Percentiles rank a stretch among this genome's conserved stretches.
phyloP scores from a whole-genome alignment of 2,113 vertebrate species.

The Hippopotamus amphibius region DNA sequence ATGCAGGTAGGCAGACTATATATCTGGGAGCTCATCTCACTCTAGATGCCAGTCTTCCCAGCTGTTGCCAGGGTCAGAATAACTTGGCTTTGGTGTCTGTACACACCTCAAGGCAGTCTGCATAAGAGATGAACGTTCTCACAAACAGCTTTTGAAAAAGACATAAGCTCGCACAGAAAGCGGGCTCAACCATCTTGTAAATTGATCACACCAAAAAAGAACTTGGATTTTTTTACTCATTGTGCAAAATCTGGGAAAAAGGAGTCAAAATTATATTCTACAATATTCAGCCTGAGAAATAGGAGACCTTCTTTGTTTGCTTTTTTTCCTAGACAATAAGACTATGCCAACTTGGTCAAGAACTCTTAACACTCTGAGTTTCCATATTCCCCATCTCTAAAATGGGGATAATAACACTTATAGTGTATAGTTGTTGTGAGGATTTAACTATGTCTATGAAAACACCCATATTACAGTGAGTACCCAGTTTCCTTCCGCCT shows the following conservation, averaged over 20 bases:
- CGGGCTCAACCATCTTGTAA: neutral
- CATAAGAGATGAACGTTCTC: neutral
- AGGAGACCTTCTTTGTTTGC: neutral
- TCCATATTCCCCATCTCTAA: neutral
- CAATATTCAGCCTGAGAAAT: neutral
- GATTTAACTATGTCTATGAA: neutral
- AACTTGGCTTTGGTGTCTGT: neutral
- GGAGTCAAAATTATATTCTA: neutral
- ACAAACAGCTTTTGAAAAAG: conserved; percentile 23
- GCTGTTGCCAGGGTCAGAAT: neutral
- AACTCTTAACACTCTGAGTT: neutral
- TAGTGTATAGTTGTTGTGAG: neutral
- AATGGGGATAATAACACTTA: neutral
- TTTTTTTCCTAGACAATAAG: neutral
- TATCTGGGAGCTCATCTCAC: neutral
- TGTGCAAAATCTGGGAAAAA: neutral
- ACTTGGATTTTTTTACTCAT: conserved; percentile 2
- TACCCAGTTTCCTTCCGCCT: neutral
- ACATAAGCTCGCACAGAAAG: neutral
- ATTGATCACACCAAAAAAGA: neutral
- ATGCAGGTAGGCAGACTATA: neutral
- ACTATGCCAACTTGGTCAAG: neutral
- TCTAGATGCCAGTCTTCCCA: neutral
- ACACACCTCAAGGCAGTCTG: neutral
- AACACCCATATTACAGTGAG: neutral